phyloP scores from a whole-genome alignment of 1,140 invertebrate species.

The Helicorthomorpha holstii region DNA sequence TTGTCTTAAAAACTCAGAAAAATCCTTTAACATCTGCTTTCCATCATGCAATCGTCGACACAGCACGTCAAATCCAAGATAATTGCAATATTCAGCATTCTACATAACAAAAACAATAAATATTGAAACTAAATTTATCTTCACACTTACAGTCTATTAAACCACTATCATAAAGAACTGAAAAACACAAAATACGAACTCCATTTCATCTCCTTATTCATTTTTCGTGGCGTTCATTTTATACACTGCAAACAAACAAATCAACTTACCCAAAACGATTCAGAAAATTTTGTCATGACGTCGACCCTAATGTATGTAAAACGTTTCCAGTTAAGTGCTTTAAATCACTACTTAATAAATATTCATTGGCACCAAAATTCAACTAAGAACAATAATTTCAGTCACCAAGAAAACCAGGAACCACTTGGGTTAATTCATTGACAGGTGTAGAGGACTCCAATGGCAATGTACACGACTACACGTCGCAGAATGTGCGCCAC shows the following conservation, averaged over 20 bases:
- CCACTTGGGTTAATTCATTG: too few species aligned
- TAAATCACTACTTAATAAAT: too few species aligned
- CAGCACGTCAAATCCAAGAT: conserved; percentile 4
- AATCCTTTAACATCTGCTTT: conserved; percentile 5
- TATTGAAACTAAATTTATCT: not conserved
- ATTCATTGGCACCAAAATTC: too few species aligned
- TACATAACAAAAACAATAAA: not conserved
- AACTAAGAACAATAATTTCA: too few species aligned
- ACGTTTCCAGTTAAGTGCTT: too few species aligned
- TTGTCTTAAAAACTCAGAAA: conserved; percentile 5
- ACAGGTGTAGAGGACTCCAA: too few species aligned
- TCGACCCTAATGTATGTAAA: too few species aligned
- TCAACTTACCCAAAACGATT: not conserved
- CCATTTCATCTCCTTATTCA: not conserved
- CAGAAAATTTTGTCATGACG: not conserved
- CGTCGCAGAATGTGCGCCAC: too few species aligned
- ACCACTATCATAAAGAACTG: not conserved
- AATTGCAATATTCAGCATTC: conserved; percentile 7
- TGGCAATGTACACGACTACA: too few species aligned
- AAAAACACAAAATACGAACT: not conserved
- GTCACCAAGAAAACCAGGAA: too few species aligned
- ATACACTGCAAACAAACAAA: not conserved
- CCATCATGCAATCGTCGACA: conserved; percentile 4
- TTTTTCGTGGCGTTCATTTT: not conserved
- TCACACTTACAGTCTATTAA: not conserved